phyloP scores from a whole-genome alignment of 2,888 invertebrate genomes.

The Lordiphosa fenestrarum region DNA sequence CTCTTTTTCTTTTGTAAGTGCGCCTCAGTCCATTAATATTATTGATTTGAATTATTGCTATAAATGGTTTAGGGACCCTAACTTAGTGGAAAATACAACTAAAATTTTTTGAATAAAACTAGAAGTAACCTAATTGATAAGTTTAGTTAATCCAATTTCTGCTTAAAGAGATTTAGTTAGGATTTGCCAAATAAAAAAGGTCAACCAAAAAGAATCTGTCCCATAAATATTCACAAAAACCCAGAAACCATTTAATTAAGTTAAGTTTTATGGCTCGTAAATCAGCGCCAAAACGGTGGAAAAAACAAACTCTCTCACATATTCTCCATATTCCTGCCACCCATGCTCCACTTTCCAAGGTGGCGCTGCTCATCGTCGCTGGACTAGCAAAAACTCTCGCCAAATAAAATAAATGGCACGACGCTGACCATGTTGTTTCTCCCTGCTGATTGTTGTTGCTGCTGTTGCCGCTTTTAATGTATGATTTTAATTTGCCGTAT shows the following conservation, averaged over 20 bases:
- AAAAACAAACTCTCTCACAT: slow-evolving; percentile 34
- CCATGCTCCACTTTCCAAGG: slow-evolving; percentile 30
- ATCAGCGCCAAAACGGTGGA: slow-evolving; percentile 56
- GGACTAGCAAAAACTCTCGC: slow-evolving; percentile 49
- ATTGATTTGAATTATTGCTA: too few species aligned
- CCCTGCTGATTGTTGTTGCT: slow-evolving; percentile 1
- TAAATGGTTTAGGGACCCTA: too few species aligned
- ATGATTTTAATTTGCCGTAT: slow-evolving; percentile 54
- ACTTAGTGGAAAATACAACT: not conserved
- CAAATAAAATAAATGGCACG: slow-evolving; percentile 63
- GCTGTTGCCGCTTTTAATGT: slow-evolving; percentile 34
- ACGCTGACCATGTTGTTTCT: slow-evolving; percentile 74
- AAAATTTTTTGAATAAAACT: too few species aligned
- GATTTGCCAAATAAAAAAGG: not conserved
- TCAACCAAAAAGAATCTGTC: slow-evolving; percentile 9
- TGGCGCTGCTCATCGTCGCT: slow-evolving; percentile 35
- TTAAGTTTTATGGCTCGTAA: slow-evolving; percentile 74
- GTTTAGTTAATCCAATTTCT: too few species aligned
- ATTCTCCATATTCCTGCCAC: slow-evolving; percentile 10
- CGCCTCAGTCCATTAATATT: too few species aligned
- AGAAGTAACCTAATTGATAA: too few species aligned
- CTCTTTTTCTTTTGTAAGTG: too few species aligned
- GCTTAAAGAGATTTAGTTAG: too few species aligned
- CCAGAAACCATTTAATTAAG: slow-evolving; percentile 70
- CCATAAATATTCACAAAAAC: slow-evolving; percentile 62